A percentile compares a stretch with the other conserved stretches of the same genome.
Evolutionary conservation across 2,113 vertebrate species (phyloP).

Genomic region (Podarcis raffonei): DNA sequence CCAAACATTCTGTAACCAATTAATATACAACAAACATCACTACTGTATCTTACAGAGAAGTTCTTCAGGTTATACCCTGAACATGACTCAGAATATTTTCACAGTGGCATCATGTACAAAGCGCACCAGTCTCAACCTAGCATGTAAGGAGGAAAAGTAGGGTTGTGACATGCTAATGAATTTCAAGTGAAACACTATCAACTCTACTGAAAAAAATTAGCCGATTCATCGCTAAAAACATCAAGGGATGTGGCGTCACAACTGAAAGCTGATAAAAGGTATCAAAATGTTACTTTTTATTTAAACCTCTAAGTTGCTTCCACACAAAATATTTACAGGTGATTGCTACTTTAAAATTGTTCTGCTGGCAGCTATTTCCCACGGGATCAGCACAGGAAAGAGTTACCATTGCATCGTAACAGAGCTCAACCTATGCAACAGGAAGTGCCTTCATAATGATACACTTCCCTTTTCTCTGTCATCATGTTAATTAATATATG

Average conservation of each 20-base stretch:
- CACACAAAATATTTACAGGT: neutral
- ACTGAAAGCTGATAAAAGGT: neutral
- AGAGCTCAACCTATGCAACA: neutral
- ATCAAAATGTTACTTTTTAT: neutral
- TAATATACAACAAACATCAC: neutral
- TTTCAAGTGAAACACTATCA: neutral
- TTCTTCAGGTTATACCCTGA: neutral
- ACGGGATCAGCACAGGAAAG: no score
- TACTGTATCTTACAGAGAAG: neutral
- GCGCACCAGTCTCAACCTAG: neutral
- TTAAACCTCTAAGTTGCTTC: neutral
- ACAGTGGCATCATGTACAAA: fast-evolving
- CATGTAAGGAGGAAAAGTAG: neutral
- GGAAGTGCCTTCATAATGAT: neutral
- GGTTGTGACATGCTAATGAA: neutral
- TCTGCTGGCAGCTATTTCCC: neutral
- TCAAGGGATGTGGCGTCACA: neutral
- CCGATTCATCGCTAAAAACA: neutral
- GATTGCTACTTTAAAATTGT: neutral
- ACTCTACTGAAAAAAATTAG: neutral
- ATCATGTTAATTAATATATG: neutral
- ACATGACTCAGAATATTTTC: neutral
- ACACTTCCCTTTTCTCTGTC: neutral
- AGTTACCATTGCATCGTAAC: neutral
- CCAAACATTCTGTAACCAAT: constrained; percentile 28